Base-by-base conservation (phyloP, 2,888 invertebrate genomes). In the Nymphalis c-album region DNA sequence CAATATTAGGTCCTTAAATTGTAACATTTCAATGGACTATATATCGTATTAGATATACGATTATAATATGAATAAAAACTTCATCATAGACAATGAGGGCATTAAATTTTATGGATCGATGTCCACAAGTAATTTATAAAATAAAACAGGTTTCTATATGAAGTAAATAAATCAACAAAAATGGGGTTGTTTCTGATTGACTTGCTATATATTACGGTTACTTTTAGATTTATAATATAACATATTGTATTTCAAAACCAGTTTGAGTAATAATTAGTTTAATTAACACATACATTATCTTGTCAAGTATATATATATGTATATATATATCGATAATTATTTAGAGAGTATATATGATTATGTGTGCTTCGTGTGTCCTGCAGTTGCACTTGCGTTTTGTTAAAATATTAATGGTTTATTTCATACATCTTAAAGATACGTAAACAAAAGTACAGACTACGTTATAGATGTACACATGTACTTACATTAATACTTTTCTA, bases 121-220 rank as follows among this genome's bases (percentile, higher is more conserved):
- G 47, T 10, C 31, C 16, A 17, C 31, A 59, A 50, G 26, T 26
- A 60, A 51, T 65, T 65, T 22, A 60, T 48, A 22, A 17, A 17
- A 53, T 47, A 4, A 50, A 53, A 53, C 35, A 60, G 63, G 45
- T 65, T 45, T 53, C 7, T 50, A n/a, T 59, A 60, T 20, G 18
- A 31, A 8, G 40, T 22, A 45, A n/a, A 66, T 66, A 66, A 69
- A 63, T 67, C 46, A 67, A 45, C 13, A 58, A 51, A 50, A 69
- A 63, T 67, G 63, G 67, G 63, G 51, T 51, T 60, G 57, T 46
- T 60, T 60, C 35, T 59, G 64, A 70, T 64, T 61, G 67, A 69
- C 45, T 48, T 26, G 51, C 22, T 18, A 46, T 59, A 40, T 40
- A 47, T 48, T 22, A 62, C 40, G 18, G 58, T 62, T 65, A 46